Evolutionary conservation across 2,888 invertebrate species (phyloP).

Genomic region (Bombylius discolor): DNA sequence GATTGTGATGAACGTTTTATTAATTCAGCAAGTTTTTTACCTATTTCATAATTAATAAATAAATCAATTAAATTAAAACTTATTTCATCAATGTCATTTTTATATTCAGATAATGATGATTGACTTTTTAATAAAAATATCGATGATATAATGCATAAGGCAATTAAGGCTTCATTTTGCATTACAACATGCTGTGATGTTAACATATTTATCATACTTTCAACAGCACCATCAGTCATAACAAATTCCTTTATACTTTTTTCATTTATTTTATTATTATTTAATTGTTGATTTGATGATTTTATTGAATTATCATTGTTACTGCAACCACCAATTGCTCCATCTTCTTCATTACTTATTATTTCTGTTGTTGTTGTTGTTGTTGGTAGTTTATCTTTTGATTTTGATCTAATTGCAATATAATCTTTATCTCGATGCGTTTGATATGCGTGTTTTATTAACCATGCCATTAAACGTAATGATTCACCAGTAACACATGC

Average conservation of each 20-base stretch:
- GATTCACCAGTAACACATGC: slow-evolving; percentile 77
- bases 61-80: slow-evolving; percentile 25
- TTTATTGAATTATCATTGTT: slow-evolving; percentile 18
- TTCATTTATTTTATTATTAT: slow-evolving; percentile 21
- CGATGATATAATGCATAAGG: slow-evolving; percentile 50
- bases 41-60: slow-evolving; percentile 31
- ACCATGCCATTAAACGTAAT: slow-evolving; percentile 63
- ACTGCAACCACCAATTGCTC: slow-evolving; percentile 13
- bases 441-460: slow-evolving; percentile 53
- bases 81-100: slow-evolving; percentile 7
- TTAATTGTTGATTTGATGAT: background rate
- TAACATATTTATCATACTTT: slow-evolving; percentile 68
- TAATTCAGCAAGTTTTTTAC: slow-evolving; percentile 32
- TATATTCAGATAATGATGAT: slow-evolving; percentile 6
- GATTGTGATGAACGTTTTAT: slow-evolving; percentile 32
- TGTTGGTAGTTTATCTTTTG: background rate
- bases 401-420: background rate
- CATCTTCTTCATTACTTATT: background rate
- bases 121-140: slow-evolving; percentile 26
- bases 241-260: slow-evolving; percentile 34
- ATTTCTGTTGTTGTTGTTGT: background rate
- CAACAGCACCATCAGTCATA: slow-evolving; percentile 53
- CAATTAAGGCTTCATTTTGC: slow-evolving; percentile 71
- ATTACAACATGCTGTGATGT: slow-evolving; percentile 72
- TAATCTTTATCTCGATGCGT: slow-evolving; percentile 18